Percentiles rank a stretch among this genome's conserved stretches.
These are phyloP conservation scores for Rhea americana DNA, from an alignment of 2,113 vertebrate species.

Conservation along the genomic window DNA sequence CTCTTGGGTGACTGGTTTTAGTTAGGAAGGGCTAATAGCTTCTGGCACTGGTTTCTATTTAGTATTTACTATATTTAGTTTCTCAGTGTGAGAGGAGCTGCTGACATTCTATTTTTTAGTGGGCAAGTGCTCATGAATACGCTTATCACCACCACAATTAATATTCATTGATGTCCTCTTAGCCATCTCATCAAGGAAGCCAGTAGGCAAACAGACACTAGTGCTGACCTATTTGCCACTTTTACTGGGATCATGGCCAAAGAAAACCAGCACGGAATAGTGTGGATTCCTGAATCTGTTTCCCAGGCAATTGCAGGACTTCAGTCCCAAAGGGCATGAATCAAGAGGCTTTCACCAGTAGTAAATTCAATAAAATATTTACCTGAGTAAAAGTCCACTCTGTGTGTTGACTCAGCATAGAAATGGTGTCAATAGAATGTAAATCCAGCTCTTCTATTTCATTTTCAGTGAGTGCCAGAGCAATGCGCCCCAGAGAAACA, in stretches of 20 bases:
- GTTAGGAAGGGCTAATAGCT: neutral
- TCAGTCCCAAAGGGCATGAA: neutral
- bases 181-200: neutral
- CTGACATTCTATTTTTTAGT: neutral
- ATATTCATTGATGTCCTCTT: neutral
- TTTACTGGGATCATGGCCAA: neutral
- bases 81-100: neutral
- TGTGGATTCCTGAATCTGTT: neutral
- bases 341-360: neutral
- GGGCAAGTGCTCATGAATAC: neutral
- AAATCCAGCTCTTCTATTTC: constrained; percentile 79
- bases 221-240: neutral
- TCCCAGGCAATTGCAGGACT: neutral
- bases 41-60: neutral
- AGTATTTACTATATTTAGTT: neutral
- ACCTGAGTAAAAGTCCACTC: constrained; percentile 78
- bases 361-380: neutral
- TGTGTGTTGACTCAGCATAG: constrained; percentile 71
- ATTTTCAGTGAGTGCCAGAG: constrained; percentile 69
- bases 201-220: neutral
- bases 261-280: neutral
- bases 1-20: neutral
- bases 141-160: neutral
- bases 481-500: constrained; percentile 75
- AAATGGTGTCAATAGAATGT: constrained; percentile 70